phyloP scores from a whole-genome alignment of 2,113 vertebrate species.

The Caranx melampygus region DNA sequence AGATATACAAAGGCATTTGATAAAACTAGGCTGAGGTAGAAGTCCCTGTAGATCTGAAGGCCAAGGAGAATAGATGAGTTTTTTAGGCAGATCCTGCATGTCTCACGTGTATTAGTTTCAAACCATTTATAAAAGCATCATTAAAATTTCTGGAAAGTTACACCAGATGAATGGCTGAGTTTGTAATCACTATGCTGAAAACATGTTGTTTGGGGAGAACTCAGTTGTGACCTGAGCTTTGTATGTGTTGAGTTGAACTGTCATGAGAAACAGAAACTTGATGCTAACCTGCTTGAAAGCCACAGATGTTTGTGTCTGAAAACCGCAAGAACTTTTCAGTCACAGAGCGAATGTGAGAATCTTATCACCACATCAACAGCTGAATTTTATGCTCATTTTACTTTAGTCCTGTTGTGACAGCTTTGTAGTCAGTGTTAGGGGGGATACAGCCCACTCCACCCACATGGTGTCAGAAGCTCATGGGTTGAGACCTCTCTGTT shows the following conservation, averaged over 20 bases:
- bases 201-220: background rate
- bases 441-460: slow-evolving; percentile 10
- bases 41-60: too few species aligned
- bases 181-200: background rate
- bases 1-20: too few species aligned
- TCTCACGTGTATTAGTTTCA: background rate
- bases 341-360: slow-evolving; percentile 12
- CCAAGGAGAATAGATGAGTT: too few species aligned
- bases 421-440: background rate
- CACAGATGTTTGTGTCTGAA: slow-evolving; percentile 17
- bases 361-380: slow-evolving; percentile 5
- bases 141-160: background rate
- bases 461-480: slow-evolving; percentile 14
- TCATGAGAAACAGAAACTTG: slow-evolving; percentile 5
- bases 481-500: slow-evolving; percentile 18
- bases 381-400: background rate
- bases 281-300: slow-evolving; percentile 35
- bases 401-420: background rate
- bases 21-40: too few species aligned
- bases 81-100: too few species aligned
- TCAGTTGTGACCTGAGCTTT: background rate
- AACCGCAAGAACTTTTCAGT: slow-evolving; percentile 40
- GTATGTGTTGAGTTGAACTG: background rate
- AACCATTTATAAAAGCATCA: too few species aligned
- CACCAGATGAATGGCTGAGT: background rate